Conservation (phyloP, 2,888 invertebrate genomes). For the Ophion costatus region DNA sequence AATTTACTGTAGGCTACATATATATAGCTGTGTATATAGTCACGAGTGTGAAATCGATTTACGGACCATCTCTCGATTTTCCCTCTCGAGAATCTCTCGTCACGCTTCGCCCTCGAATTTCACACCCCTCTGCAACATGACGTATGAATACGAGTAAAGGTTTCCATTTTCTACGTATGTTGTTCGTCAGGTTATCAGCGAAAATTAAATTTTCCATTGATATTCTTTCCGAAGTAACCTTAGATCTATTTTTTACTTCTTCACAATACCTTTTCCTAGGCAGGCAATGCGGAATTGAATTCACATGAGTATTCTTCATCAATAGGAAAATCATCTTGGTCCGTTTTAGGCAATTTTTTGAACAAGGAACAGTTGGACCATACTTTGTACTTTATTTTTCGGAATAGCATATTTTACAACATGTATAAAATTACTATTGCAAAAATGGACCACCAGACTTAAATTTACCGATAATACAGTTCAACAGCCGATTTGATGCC, state of each 20-base stretch:
- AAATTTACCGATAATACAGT: too few species aligned
- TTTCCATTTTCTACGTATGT: background rate
- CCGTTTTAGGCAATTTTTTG: too few species aligned
- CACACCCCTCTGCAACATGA: slow-evolving; percentile 51
- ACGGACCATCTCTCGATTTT: slow-evolving; percentile 57
- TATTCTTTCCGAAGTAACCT: background rate
- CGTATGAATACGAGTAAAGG: background rate
- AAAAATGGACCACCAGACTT: too few species aligned
- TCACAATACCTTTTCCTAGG: background rate
- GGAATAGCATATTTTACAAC: too few species aligned
- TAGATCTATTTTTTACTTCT: background rate
- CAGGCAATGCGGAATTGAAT: background rate
- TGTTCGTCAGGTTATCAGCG: background rate
- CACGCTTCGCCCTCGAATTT: slow-evolving; percentile 50
- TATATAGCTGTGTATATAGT: slow-evolving; percentile 54
- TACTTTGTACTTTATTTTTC: too few species aligned
- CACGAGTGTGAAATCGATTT: slow-evolving; percentile 79
- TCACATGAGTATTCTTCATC: background rate
- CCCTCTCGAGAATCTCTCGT: slow-evolving; percentile 51
- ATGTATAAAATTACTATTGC: too few species aligned
- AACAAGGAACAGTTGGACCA: too few species aligned
- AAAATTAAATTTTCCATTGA: slow-evolving; percentile 6
- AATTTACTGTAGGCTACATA: slow-evolving; percentile 71
- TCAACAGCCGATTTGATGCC: too few species aligned
- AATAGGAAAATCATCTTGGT: background rate